These are phyloP conservation scores for Scaptomyza flava DNA, from an alignment of 2,888 invertebrate genomes.

Conservation along the genomic window DNA sequence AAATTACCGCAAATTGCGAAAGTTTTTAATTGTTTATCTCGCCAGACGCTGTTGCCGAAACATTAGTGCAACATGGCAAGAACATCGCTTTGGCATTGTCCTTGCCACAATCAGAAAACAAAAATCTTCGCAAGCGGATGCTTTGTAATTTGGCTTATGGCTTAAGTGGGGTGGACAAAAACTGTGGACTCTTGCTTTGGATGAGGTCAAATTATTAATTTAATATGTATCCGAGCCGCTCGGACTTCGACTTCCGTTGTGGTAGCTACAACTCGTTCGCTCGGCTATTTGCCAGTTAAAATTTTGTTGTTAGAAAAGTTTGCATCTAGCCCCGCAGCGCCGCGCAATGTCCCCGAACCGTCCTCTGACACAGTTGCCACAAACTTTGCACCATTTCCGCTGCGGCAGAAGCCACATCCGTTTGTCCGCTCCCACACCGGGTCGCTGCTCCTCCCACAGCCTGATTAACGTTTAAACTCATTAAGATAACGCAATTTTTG, in stretches of 20 bases:
- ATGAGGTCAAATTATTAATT: slow-evolving; percentile 79
- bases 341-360: slow-evolving; percentile 19
- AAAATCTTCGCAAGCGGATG: slow-evolving; percentile 74
- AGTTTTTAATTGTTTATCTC: slow-evolving; percentile 81
- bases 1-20: slow-evolving; percentile 78
- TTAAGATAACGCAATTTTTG: slow-evolving; percentile 82
- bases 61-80: slow-evolving; percentile 75
- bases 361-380: slow-evolving; percentile 67
- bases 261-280: slow-evolving; percentile 46
- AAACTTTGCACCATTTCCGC: slow-evolving; percentile 73
- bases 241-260: slow-evolving; percentile 67
- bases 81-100: slow-evolving; percentile 53
- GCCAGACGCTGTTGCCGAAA: slow-evolving; percentile 56
- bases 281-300: slow-evolving; percentile 37
- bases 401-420: slow-evolving; percentile 52
- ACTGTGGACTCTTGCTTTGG: slow-evolving; percentile 25
- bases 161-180: slow-evolving; percentile 28
- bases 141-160: slow-evolving; percentile 61
- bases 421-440: not conserved
- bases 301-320: slow-evolving; percentile 60
- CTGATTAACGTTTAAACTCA: slow-evolving; percentile 81
- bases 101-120: slow-evolving; percentile 74
- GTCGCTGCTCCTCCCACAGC: slow-evolving; percentile 34
- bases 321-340: slow-evolving; percentile 28
- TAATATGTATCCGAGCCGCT: slow-evolving; percentile 77